A percentile compares a stretch with the other conserved stretches of the same genome.
Evolutionary conservation across 2,888 invertebrate species (phyloP).

Genomic region (Escarpia spicata): DNA sequence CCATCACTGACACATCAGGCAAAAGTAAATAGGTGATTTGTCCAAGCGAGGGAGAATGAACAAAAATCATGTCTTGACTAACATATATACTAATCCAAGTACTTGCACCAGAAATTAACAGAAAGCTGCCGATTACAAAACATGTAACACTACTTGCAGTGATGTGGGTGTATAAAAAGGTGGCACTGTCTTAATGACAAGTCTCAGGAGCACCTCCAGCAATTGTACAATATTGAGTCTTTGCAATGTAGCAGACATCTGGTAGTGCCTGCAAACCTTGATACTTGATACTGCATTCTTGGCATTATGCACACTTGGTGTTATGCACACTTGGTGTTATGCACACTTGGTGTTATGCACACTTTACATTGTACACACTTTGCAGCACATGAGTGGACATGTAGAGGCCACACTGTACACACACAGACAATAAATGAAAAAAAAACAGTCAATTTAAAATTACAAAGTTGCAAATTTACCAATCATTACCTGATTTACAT

Average conservation of each 20-base stretch:
- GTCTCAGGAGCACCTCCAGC: too few species aligned
- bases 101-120: neutral
- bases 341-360: too few species aligned
- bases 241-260: too few species aligned
- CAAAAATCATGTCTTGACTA: neutral
- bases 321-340: too few species aligned
- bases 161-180: too few species aligned
- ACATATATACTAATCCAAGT: neutral
- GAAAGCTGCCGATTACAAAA: neutral
- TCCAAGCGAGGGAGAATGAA: neutral
- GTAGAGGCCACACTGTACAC: neutral
- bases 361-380: too few species aligned
- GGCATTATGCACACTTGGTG: too few species aligned
- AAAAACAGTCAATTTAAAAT: neutral
- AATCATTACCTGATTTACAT: neutral
- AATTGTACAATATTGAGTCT: too few species aligned
- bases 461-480: neutral
- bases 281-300: too few species aligned
- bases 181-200: too few species aligned
- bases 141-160: neutral
- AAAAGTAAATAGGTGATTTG: neutral
- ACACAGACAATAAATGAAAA: neutral
- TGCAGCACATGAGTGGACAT: too few species aligned
- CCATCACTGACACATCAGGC: neutral
- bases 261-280: too few species aligned